Conservation (phyloP, 2,888 invertebrate genomes). For the Augiades crinisus region DNA sequence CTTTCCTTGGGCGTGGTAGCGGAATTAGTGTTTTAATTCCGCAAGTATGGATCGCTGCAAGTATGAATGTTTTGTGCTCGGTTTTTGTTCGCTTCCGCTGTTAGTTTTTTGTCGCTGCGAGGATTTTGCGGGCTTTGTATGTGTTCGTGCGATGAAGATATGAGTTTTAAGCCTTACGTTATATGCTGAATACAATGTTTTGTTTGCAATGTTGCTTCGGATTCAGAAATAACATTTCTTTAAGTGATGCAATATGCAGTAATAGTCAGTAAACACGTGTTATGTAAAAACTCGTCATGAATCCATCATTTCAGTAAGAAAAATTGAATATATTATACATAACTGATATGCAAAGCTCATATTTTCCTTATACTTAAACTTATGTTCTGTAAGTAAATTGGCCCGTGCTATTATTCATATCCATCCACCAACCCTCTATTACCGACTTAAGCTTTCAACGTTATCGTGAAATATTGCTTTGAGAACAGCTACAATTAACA, state of each 20-base stretch:
- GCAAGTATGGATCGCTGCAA: conserved; percentile 27
- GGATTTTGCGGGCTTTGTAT: conserved; percentile 12
- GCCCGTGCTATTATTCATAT: conserved; percentile 6
- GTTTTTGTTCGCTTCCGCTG: conserved; percentile 19
- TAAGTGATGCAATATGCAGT: too few relatives aligned
- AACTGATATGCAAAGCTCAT: neutral
- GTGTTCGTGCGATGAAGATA: conserved; percentile 9
- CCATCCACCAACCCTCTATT: conserved; percentile 6
- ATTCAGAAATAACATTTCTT: too few relatives aligned
- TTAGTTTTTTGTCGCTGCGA: conserved; percentile 14
- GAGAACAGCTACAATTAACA: conserved; percentile 9
- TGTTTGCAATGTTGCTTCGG: neutral
- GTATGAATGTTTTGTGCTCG: conserved; percentile 25
- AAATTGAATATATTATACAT: too few relatives aligned
- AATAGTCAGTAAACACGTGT: too few relatives aligned
- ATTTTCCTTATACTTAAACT: neutral
- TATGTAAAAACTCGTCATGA: too few relatives aligned
- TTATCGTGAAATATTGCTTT: conserved; percentile 6
- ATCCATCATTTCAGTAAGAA: too few relatives aligned
- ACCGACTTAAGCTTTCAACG: conserved; percentile 8
- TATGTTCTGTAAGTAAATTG: conserved; percentile 2
- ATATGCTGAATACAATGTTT: neutral
- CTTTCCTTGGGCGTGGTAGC: conserved; percentile 34
- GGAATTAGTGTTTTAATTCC: conserved; percentile 37
- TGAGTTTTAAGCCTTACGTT: conserved; percentile 7